These are phyloP conservation scores for Eilema depressum DNA, from an alignment of 2,888 invertebrate genomes.

Conservation along the genomic window DNA sequence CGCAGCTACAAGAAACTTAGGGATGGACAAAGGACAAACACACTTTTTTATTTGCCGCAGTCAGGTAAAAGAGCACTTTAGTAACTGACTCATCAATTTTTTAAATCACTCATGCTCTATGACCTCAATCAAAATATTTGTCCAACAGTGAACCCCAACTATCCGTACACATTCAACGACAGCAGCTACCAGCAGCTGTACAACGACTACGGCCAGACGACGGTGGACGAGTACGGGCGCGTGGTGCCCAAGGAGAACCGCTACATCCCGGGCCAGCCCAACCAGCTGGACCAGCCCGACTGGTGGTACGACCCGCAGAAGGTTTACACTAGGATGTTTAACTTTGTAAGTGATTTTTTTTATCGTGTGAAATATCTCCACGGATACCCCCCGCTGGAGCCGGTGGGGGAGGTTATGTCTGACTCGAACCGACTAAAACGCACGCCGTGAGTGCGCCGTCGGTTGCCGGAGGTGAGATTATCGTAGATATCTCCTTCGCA, in stretches of 20 bases:
- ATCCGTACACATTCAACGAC: slow-evolving; percentile 80
- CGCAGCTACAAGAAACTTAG: too few species aligned
- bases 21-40: too few species aligned
- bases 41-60: too few species aligned
- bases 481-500: too few species aligned
- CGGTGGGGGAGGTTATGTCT: too few species aligned
- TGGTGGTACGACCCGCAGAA: slow-evolving; percentile 85
- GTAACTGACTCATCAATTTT: too few species aligned
- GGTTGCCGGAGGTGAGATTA: too few species aligned
- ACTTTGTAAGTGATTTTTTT: slow-evolving; percentile 91
- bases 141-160: slow-evolving; percentile 75
- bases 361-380: too few species aligned
- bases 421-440: too few species aligned
- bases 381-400: too few species aligned
- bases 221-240: slow-evolving; percentile 61
- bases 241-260: slow-evolving; percentile 45
- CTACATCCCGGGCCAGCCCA: slow-evolving; percentile 76
- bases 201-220: slow-evolving; percentile 57
- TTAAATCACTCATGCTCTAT: neutral
- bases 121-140: neutral
- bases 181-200: slow-evolving; percentile 56
- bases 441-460: too few species aligned
- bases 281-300: slow-evolving; percentile 84
- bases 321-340: slow-evolving; percentile 91
- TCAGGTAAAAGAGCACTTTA: too few species aligned